A percentile compares a stretch with the other conserved stretches of the same genome.
These are phyloP conservation scores for Crepidodera aurea DNA, from an alignment of 2,888 invertebrate species.

Conservation along the genomic window DNA sequence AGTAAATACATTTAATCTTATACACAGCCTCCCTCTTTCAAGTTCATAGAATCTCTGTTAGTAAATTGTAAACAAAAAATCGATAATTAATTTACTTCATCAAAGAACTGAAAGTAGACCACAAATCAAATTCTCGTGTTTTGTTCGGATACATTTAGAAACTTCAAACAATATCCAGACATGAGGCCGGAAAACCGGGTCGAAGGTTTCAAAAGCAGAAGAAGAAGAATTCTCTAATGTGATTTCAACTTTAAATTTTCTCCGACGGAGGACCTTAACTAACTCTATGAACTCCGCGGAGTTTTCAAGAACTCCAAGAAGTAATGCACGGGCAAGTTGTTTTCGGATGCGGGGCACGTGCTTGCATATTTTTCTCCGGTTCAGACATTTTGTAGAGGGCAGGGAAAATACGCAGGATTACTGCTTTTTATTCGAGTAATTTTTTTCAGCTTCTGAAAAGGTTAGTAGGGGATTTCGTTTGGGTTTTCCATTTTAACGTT, in stretches of 20 bases:
- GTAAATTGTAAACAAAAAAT: slow-evolving; percentile 26
- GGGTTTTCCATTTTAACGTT: neutral
- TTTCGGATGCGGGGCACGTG: slow-evolving; percentile 13
- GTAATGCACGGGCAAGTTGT: neutral
- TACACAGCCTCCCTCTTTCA: too few relatives aligned
- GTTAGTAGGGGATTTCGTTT: neutral
- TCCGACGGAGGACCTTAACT: neutral
- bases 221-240: slow-evolving; percentile 9
- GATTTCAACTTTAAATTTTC: slow-evolving; percentile 22
- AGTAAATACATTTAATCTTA: too few relatives aligned
- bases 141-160: slow-evolving; percentile 16
- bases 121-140: slow-evolving; percentile 31
- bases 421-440: slow-evolving; percentile 7
- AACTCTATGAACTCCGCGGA: slow-evolving; percentile 13
- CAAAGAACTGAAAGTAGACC: slow-evolving; percentile 10
- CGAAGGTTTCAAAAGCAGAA: slow-evolving; percentile 4
- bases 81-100: slow-evolving; percentile 33
- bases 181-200: too few relatives aligned
- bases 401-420: slow-evolving; percentile 12
- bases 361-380: slow-evolving; percentile 23
- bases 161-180: slow-evolving; percentile 13
- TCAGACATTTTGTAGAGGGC: slow-evolving; percentile 8
- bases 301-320: slow-evolving; percentile 6
- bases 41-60: too few relatives aligned
- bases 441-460: neutral